A percentile compares a stretch with the other conserved stretches of the same genome.
Evolutionary conservation across 2,113 vertebrate species (phyloP).

Genomic region (Anoura caudifer): DNA sequence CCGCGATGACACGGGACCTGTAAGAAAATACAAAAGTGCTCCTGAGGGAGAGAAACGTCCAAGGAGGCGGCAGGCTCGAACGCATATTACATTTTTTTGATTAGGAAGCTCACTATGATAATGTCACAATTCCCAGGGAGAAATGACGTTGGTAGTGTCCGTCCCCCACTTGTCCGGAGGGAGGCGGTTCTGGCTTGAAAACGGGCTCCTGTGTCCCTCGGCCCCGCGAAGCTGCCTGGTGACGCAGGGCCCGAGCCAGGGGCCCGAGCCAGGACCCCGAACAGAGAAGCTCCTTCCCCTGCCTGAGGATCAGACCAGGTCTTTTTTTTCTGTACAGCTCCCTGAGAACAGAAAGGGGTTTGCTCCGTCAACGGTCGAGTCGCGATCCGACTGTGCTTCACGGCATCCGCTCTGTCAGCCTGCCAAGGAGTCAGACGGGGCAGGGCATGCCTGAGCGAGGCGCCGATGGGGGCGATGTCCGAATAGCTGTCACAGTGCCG

Average conservation of each 20-base stretch:
- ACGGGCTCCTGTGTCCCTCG: not conserved
- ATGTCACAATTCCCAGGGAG: not conserved
- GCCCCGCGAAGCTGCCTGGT: no score
- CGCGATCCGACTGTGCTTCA: not conserved
- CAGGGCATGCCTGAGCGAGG: no score
- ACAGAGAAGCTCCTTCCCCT: no score
- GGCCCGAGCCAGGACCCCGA: no score
- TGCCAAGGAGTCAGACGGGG: not conserved
- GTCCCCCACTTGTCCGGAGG: not conserved
- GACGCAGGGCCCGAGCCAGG: no score
- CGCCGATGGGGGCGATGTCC: not conserved
- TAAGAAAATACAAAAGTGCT: not conserved
- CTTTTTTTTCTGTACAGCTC: not conserved
- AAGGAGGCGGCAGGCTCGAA: not conserved
- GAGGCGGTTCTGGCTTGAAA: not conserved
- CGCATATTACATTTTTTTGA: not conserved
- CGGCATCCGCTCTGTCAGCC: not conserved
- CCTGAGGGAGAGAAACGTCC: not conserved
- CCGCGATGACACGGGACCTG: not conserved
- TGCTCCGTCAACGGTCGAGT: not conserved
- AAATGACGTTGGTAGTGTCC: not conserved
- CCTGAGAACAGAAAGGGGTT: not conserved
- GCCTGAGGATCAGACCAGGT: not conserved
- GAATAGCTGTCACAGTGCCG: not conserved
- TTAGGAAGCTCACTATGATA: not conserved